phyloP scores from a whole-genome alignment of 2,797 vertebrate species.

The Hypotaenidia philippensis region DNA sequence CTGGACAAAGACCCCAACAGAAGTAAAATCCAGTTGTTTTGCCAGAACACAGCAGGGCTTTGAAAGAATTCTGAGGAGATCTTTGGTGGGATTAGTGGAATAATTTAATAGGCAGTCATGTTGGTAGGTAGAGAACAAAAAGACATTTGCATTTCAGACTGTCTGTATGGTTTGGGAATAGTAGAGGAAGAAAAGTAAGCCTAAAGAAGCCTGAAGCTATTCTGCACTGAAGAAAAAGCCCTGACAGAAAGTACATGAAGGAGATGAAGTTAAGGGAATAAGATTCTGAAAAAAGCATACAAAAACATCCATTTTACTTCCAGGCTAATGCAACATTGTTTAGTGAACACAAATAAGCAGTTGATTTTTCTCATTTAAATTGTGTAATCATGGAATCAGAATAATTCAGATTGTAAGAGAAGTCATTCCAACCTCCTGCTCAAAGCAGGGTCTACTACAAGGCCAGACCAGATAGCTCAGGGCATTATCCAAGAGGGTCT shows the following conservation, averaged over 20 bases:
- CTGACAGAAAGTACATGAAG: not conserved
- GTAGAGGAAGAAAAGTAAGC: not conserved
- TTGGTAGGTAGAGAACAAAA: not conserved
- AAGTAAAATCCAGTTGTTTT: not conserved
- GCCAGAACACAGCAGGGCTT: not conserved
- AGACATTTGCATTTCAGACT: constrained; percentile 32
- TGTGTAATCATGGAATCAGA: not conserved
- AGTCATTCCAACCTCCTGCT: not conserved
- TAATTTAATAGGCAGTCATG: not conserved
- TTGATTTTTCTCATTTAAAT: not conserved
- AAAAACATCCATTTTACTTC: not conserved
- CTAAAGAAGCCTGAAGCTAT: constrained; percentile 15
- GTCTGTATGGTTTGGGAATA: not conserved
- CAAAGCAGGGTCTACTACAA: not conserved
- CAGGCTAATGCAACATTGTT: not conserved
- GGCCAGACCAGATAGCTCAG: not conserved
- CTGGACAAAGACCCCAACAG: not conserved
- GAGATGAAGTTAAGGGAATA: not conserved
- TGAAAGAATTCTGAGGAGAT: not conserved
- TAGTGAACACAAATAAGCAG: not conserved
- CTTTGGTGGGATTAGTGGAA: not conserved
- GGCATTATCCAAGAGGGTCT: not conserved
- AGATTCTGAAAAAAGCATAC: not conserved
- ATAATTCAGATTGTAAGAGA: not conserved
- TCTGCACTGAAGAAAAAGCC: not conserved